phyloP scores from a whole-genome alignment of 2,113 vertebrate genomes.

The Rhadina sibilatrix region DNA sequence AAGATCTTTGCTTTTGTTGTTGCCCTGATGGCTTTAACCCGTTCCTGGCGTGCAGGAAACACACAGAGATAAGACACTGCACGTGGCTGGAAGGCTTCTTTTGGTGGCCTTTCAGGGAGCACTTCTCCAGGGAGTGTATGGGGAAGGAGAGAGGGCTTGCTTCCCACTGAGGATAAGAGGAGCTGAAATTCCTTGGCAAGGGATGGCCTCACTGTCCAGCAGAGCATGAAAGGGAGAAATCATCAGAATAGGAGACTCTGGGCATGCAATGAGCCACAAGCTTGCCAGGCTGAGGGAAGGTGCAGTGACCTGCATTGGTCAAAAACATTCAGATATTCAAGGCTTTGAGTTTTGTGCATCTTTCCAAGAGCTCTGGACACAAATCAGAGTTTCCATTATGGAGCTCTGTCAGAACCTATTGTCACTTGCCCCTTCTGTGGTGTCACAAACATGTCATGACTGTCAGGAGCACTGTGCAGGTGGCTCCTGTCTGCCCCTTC shows the following conservation, averaged over 20 bases:
- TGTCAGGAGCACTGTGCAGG: not conserved
- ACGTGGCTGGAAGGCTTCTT: not conserved
- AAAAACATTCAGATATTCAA: not conserved
- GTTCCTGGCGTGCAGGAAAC: not conserved
- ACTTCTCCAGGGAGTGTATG: not conserved
- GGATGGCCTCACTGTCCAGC: not conserved
- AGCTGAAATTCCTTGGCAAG: not conserved
- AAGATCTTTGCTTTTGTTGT: constrained; percentile 77
- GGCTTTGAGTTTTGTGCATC: not conserved
- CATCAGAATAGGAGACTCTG: not conserved
- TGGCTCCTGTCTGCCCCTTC: constrained; percentile 5
- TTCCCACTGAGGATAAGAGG: not conserved
- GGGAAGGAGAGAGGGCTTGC: not conserved
- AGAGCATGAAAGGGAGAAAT: not conserved
- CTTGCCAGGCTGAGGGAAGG: not conserved
- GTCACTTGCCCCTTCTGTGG: not conserved
- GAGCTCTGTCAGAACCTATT: not conserved
- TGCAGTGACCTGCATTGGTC: not conserved
- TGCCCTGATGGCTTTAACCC: constrained; percentile 53
- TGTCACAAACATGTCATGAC: not conserved
- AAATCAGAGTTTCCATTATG: not conserved
- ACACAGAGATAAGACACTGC: not conserved
- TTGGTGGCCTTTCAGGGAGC: not conserved
- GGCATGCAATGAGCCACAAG: not conserved
- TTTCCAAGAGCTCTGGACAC: not conserved